Percentiles rank a stretch among this genome's conserved stretches.
Evolutionary conservation across 53 echinoderm and acorn worm species (phyloP).

Genomic region (Echinarachnius parma): DNA sequence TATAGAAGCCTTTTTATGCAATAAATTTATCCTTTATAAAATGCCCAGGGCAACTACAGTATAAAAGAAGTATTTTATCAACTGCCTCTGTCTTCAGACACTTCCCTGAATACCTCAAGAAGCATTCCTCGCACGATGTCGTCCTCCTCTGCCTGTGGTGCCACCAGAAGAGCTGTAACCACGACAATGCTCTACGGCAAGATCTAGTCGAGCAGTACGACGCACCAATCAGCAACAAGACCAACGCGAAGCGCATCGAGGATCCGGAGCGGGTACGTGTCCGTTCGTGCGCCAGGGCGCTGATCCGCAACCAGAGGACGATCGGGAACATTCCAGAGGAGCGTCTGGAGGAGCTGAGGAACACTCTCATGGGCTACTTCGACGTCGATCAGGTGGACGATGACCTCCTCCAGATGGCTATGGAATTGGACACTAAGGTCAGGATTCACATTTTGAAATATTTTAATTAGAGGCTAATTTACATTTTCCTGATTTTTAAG

Average conservation of each 20-base stretch:
- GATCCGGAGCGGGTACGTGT: constrained; percentile 63
- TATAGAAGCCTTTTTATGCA: too few relatives aligned
- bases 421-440: constrained; percentile 57
- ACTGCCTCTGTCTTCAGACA: constrained; percentile 41
- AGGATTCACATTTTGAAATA: too few relatives aligned
- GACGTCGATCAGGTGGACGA: constrained; percentile 44
- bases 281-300: constrained; percentile 80
- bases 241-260: constrained; percentile 54
- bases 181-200: constrained; percentile 61
- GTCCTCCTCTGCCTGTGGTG: constrained; percentile 78
- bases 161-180: constrained; percentile 70
- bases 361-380: constrained; percentile 48
- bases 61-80: neutral
- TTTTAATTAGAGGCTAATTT: too few relatives aligned
- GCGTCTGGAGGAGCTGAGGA: constrained; percentile 59
- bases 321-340: constrained; percentile 66
- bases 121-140: constrained; percentile 92
- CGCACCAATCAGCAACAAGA: constrained; percentile 62
- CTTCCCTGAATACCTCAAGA: constrained; percentile 79
- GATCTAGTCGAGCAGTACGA: constrained; percentile 57
- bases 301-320: constrained; percentile 55
- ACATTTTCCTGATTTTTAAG: too few relatives aligned
- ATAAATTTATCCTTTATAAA: too few relatives aligned
- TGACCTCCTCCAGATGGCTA: constrained; percentile 45
- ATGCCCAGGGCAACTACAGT: neutral